Conservation (phyloP, 2,888 invertebrate species). For the Tinea semifulvella region DNA sequence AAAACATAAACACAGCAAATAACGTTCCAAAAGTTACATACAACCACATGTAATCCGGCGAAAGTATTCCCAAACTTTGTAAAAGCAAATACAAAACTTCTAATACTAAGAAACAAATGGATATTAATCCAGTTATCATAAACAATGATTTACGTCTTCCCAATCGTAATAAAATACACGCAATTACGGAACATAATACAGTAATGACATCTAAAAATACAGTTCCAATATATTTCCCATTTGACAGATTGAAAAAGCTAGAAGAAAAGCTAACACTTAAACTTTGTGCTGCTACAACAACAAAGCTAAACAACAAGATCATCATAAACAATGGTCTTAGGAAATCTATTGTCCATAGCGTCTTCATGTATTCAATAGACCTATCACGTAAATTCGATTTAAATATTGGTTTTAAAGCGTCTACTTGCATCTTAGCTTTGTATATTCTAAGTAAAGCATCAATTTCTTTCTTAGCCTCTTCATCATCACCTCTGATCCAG, state of each 20-base stretch:
- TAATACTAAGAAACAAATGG: constrained; percentile 22
- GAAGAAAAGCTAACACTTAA: constrained; percentile 21
- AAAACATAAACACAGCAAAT: constrained; percentile 25
- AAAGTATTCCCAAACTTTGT: constrained; percentile 22
- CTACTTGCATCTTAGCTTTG: constrained; percentile 21
- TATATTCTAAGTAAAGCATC: constrained; percentile 21
- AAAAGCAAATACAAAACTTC: constrained; percentile 21
- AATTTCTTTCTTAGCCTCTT: constrained; percentile 22
- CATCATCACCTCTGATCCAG: constrained; percentile 21
- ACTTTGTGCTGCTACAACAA: constrained; percentile 24
- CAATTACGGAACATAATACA: constrained; percentile 24
- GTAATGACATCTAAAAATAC: constrained; percentile 24
- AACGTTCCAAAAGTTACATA: constrained; percentile 22
- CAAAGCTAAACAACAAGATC: constrained; percentile 24
- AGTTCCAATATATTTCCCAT: constrained; percentile 25
- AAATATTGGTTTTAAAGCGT: constrained; percentile 22
- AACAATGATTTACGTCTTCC: constrained; percentile 23
- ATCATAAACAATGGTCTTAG: constrained; percentile 24
- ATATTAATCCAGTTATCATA: constrained; percentile 23
- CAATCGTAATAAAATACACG: constrained; percentile 24
- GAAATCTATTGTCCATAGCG: constrained; percentile 24
- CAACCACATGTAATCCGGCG: constrained; percentile 23
- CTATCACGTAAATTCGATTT: constrained; percentile 19
- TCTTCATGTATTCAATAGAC: constrained; percentile 20
- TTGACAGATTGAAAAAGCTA: constrained; percentile 21